Base-by-base conservation (phyloP, 2,888 invertebrate genomes). In the Hirtodrosophila duncani region DNA sequence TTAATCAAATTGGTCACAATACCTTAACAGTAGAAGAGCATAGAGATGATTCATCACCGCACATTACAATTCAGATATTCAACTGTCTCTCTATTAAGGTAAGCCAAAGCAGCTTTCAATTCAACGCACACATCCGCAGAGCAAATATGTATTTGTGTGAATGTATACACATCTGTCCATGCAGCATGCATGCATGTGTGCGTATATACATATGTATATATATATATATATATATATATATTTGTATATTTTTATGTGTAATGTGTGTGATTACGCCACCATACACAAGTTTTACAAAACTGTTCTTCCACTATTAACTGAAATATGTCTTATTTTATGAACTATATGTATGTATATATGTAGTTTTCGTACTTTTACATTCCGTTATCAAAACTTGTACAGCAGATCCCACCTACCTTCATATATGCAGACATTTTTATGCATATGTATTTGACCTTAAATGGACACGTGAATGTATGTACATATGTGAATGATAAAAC, bases 41-140 rank as follows among this genome's bases (percentile, higher is more conserved):
- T 61, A 63, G 62, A 48, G 83, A 82, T 84, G 86, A 86, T 75
- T 84, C 84, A 84, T 82, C 83, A 60, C 70, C 79, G 51, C 87
- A 88, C 84, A 87, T 89, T 86, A 88, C 88, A 80, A 87, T 87
- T 84, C 90, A 89, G 88, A 90, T 93, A 89, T 92, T 91, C 89
- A 90, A 92, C 89, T 92, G 92, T 90, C 90, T 93, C 85, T 92
- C 93, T 85, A 91, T 93, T 89, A 89, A 91, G 92, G 93, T 93
- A 91, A 90, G 89, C 88, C 52, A 50, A 63, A 68, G 61, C 66
- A 68, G 63, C 65, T 68, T 79, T 72, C 60, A 71, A 79, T 65
- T 64, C 63, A 64, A 62, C 55, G 16, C 18, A 27, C 31, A 20
- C 41, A 16, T 20, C n/a, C 20, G 18, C 18, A 30, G 36, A 36